Conservation (phyloP, 2,113 vertebrate species). For the Turdus rufiventris region DNA sequence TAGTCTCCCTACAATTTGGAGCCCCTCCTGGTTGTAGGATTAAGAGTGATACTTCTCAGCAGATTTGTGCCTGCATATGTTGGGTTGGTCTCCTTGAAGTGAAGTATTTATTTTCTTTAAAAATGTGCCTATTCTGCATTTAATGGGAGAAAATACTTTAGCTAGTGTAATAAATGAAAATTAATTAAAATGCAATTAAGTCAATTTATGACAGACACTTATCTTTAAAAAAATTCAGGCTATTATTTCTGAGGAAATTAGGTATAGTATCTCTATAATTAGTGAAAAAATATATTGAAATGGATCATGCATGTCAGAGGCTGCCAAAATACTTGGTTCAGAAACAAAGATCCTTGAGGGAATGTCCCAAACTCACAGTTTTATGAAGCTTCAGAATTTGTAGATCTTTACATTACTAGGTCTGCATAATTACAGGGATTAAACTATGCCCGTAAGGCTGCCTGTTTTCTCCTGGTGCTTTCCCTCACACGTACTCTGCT, state of each 20-base stretch:
- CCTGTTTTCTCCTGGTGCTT: neutral
- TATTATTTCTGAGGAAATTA: conserved; percentile 39
- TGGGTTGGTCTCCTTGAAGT: neutral
- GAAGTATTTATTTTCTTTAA: neutral
- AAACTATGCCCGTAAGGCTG: neutral
- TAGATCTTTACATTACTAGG: neutral
- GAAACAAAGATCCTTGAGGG: conserved; percentile 7
- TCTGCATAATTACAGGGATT: conserved; percentile 22
- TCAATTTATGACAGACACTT: conserved; percentile 30
- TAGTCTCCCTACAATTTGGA: rapidly evolving
- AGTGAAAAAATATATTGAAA: conserved; percentile 8
- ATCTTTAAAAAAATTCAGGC: conserved; percentile 10
- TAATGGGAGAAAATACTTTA: neutral
- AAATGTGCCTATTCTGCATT: conserved; percentile 14
- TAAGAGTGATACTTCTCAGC: neutral
- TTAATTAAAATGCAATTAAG: conserved; percentile 45
- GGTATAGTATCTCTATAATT: conserved; percentile 32
- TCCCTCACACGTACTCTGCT: neutral
- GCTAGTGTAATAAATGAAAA: conserved; percentile 30
- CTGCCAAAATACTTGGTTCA: conserved; percentile 38
- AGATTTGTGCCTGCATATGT: neutral
- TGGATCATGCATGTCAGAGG: neutral
- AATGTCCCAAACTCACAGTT: neutral
- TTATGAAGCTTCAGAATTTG: neutral
- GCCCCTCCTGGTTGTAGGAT: neutral